Evolutionary conservation across 1,140 invertebrate species (phyloP).

Genomic region (Meteorus sp.): DNA sequence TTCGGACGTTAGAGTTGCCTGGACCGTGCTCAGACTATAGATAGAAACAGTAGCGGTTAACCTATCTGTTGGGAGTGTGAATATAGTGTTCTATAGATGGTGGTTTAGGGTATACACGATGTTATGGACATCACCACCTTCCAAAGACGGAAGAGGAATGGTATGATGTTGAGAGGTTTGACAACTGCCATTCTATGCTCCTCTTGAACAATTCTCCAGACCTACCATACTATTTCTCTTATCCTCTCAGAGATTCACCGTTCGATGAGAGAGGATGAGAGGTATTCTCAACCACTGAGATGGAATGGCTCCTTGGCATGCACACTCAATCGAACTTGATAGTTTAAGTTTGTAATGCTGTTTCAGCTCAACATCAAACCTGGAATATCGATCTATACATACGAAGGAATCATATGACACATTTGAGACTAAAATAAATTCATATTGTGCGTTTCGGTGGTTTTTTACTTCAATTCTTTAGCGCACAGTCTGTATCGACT

Average conservation of each 20-base stretch:
- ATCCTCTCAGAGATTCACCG: too few relatives aligned
- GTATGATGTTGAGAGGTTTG: constrained; percentile 22
- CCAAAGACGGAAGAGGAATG: constrained; percentile 37
- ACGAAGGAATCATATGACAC: too few relatives aligned
- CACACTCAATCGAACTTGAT: not conserved
- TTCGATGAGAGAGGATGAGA: too few relatives aligned
- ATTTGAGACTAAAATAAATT: not conserved
- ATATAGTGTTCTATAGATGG: constrained; percentile 44
- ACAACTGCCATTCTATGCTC: constrained; percentile 14
- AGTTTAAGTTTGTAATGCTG: constrained; percentile 6
- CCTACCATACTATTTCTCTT: too few relatives aligned
- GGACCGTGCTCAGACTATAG: constrained; percentile 27
- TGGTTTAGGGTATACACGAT: constrained; percentile 42
- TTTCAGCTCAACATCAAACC: too few relatives aligned
- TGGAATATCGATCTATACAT: too few relatives aligned
- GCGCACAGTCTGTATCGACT: too few relatives aligned
- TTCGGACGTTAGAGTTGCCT: constrained; percentile 18
- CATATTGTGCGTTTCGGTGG: too few relatives aligned
- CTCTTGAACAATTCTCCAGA: not conserved
- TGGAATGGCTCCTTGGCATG: not conserved
- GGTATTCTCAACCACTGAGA: not conserved
- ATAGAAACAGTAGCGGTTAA: constrained; percentile 45
- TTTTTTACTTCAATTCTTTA: too few relatives aligned
- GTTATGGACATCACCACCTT: constrained; percentile 42
- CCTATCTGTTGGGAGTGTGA: constrained; percentile 48